Evolutionary conservation across 2,113 vertebrate species (phyloP).

Genomic region (Alaudala cheleensis): DNA sequence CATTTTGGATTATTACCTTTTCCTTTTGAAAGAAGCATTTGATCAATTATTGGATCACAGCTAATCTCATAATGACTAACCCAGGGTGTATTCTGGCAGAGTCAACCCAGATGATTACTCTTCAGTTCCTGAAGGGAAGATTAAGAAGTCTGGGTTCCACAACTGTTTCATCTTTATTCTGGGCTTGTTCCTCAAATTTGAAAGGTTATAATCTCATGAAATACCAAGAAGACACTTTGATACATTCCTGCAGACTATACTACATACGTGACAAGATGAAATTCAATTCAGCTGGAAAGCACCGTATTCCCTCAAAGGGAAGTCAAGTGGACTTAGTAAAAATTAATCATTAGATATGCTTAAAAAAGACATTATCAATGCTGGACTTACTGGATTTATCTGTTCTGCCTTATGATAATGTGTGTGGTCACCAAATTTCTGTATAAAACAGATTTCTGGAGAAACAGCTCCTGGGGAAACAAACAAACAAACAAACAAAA

Average conservation of each 20-base stretch:
- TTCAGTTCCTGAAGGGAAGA: neutral
- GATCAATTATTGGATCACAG: neutral
- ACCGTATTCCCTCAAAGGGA: neutral
- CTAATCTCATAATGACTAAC: neutral
- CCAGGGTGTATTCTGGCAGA: neutral
- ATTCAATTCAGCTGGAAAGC: neutral
- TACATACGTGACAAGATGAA: neutral
- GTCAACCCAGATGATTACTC: neutral
- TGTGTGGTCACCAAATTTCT: neutral
- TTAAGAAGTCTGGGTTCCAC: neutral
- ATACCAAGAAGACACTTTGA: neutral
- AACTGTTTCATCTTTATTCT: neutral
- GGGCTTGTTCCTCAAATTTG: neutral
- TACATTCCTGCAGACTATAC: neutral
- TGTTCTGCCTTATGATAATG: neutral
- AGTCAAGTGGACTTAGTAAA: neutral
- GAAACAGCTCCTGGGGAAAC: constrained; percentile 16
- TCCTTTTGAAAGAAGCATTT: neutral
- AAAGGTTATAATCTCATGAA: neutral
- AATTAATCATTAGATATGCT: neutral
- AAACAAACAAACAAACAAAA: too few relatives aligned
- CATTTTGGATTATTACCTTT: neutral
- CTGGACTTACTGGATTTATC: constrained; percentile 14
- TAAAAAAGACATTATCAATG: neutral
- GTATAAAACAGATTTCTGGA: constrained; percentile 53